phyloP scores from a whole-genome alignment of 2,888 invertebrate species.

The Eudasyphora cyanicolor region DNA sequence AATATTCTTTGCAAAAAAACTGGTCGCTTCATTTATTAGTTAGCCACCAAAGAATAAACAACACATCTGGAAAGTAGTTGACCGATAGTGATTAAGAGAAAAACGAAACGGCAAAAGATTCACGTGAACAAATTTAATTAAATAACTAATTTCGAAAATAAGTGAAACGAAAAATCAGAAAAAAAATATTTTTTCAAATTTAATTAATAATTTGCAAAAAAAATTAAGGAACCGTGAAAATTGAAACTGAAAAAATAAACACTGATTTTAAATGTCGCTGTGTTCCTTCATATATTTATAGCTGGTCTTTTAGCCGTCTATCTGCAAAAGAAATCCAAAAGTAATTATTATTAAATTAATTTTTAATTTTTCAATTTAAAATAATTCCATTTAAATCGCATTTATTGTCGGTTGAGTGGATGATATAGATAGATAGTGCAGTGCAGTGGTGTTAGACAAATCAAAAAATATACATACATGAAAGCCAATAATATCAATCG shows the following conservation, averaged over 20 bases:
- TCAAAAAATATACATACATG: not conserved
- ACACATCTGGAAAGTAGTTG: not conserved
- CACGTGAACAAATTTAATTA: slow-evolving; percentile 35
- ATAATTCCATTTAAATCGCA: not conserved
- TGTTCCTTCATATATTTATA: not conserved
- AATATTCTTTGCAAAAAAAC: slow-evolving; percentile 26
- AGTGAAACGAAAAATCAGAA: not conserved
- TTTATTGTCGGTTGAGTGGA: slow-evolving; percentile 5
- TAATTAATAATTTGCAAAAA: not conserved
- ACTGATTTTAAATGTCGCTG: not conserved
- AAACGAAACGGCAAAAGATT: slow-evolving; percentile 4
- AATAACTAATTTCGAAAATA: not conserved
- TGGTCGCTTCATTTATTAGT: slow-evolving; percentile 35
- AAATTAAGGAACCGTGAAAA: not conserved
- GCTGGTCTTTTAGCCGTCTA: slow-evolving; percentile 1
- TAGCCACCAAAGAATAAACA: slow-evolving; percentile 11
- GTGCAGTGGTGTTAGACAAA: too few relatives aligned
- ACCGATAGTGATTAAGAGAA: not conserved
- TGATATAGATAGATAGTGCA: not conserved
- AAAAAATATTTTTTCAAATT: not conserved
- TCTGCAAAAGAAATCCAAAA: not conserved
- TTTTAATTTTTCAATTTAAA: slow-evolving; percentile 1
- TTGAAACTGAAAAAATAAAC: not conserved
- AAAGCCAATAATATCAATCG: slow-evolving; percentile 8
- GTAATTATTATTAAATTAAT: not conserved